These are phyloP conservation scores for Dinomys branickii DNA, from an alignment of 2,113 vertebrate genomes.

Conservation along the genomic window DNA sequence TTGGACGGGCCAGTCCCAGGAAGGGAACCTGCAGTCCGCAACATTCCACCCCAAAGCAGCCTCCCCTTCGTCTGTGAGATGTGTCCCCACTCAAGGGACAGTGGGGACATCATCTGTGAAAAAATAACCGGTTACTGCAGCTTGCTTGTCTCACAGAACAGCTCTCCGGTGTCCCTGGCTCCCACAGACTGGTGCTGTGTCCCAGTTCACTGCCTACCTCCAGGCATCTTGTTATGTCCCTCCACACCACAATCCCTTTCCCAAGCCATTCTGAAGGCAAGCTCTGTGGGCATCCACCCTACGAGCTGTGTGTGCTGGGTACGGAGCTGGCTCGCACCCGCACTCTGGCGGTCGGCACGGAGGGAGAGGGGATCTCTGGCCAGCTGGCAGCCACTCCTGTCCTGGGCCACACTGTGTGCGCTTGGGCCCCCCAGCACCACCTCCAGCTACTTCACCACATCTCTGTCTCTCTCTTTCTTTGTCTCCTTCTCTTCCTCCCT, in stretches of 20 bases:
- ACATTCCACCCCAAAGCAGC: not conserved
- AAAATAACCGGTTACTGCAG: not conserved
- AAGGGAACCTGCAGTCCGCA: not conserved
- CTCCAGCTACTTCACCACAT: not conserved
- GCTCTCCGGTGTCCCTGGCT: not conserved
- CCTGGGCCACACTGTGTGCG: not conserved
- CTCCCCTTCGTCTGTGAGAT: fast-evolving
- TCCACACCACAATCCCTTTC: not conserved
- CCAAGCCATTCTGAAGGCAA: not conserved
- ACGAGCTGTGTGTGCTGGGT: not conserved
- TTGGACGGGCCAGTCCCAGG: not conserved
- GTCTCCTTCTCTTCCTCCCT: fast-evolving
- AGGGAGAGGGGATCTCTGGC: no score
- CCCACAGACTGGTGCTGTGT: not conserved
- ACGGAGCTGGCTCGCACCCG: not conserved
- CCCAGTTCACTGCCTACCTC: not conserved
- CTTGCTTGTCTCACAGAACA: not conserved
- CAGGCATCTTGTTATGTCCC: not conserved
- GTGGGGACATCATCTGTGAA: not conserved
- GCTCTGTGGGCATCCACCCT: not conserved
- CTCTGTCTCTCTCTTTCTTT: not conserved
- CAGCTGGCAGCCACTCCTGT: no score
- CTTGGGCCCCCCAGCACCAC: not conserved
- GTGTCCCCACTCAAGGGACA: not conserved
- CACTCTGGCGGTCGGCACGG: not conserved